Evolutionary conservation across 2,888 invertebrate genomes (phyloP).

Genomic region (Tinea pellionella): DNA sequence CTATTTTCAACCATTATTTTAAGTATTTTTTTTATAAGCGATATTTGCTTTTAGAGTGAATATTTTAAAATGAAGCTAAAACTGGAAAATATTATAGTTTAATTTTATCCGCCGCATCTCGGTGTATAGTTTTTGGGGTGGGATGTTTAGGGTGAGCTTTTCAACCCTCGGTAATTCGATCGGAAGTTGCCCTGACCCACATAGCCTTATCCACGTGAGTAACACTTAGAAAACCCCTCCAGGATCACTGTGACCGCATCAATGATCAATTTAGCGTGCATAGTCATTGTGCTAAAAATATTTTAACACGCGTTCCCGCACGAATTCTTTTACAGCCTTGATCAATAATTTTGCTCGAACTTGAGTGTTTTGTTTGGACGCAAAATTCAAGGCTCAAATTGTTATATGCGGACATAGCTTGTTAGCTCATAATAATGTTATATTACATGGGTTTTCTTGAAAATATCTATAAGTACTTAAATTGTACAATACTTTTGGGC

Average conservation of each 20-base stretch:
- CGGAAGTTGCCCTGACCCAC: slow-evolving; percentile 9
- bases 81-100: background rate
- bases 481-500: background rate
- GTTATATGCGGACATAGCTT: too few relatives aligned
- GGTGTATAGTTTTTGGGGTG: background rate
- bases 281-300: background rate
- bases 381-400: too few relatives aligned
- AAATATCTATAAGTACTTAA: too few relatives aligned
- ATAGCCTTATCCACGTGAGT: slow-evolving; percentile 4
- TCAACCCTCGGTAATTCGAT: slow-evolving; percentile 10
- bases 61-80: too few relatives aligned
- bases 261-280: background rate
- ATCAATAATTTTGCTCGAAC: too few relatives aligned
- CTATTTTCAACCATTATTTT: background rate
- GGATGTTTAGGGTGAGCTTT: slow-evolving; percentile 6
- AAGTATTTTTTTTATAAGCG: too few relatives aligned
- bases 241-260: slow-evolving; percentile 3
- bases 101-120: background rate
- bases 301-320: background rate
- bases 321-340: too few relatives aligned
- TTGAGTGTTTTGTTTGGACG: too few relatives aligned
- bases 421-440: too few relatives aligned
- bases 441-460: too few relatives aligned
- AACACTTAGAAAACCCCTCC: background rate
- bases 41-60: too few relatives aligned